Percentiles rank a stretch among this genome's conserved stretches.
These are phyloP conservation scores for Oriolus oriolus DNA, from an alignment of 2,113 vertebrate species.

Conservation along the genomic window DNA sequence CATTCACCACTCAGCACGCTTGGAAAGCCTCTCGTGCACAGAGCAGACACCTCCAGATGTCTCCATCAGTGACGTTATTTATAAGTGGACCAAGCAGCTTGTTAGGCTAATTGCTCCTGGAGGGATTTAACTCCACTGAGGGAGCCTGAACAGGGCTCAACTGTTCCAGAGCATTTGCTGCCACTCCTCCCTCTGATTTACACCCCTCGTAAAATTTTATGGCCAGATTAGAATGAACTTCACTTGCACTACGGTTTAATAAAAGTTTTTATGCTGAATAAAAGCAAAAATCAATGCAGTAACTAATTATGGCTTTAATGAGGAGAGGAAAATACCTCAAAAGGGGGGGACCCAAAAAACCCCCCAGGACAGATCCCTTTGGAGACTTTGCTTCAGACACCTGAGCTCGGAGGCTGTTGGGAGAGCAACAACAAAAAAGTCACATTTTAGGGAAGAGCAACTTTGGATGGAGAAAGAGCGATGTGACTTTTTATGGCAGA, in stretches of 20 bases:
- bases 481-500: neutral
- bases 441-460: neutral
- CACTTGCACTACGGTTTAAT: constrained; percentile 42
- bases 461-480: neutral
- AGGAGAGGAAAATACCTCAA: neutral
- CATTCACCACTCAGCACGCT: neutral
- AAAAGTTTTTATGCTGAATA: neutral
- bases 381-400: neutral
- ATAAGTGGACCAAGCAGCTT: constrained; percentile 32
- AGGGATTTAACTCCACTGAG: constrained; percentile 15
- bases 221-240: constrained; percentile 64
- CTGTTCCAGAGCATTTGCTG: constrained; percentile 30
- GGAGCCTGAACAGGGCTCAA: constrained; percentile 1
- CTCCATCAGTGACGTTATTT: constrained; percentile 39
- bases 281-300: neutral
- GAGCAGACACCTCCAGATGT: constrained; percentile 34
- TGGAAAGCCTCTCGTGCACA: neutral
- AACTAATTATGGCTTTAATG: neutral
- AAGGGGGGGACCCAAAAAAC: neutral
- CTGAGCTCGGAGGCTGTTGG: neutral
- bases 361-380: neutral
- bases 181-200: constrained; percentile 54
- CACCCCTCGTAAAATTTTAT: constrained; percentile 50
- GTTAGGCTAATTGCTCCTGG: constrained; percentile 50
- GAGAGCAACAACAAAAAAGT: neutral